Evolutionary conservation across 2,888 invertebrate genomes (phyloP).

Genomic region (Odontomyia ornata): DNA sequence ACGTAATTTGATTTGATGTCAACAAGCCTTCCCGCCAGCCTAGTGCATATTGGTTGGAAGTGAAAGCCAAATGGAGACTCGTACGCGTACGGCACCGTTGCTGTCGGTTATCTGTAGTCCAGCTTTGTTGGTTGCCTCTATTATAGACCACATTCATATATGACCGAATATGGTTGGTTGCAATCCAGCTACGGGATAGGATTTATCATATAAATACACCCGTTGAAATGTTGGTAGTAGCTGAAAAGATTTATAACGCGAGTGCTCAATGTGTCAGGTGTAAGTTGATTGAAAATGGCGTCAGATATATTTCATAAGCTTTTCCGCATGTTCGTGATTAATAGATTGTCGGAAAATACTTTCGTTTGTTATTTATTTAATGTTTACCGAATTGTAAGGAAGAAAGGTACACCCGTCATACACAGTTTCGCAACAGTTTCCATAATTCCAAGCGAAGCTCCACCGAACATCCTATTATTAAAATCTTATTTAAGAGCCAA

Average conservation of each 20-base stretch:
- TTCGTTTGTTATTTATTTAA: too few species aligned
- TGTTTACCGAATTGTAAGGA: too few species aligned
- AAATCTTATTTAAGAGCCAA: background rate
- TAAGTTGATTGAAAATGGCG: background rate
- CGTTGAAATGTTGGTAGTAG: conserved; percentile 5
- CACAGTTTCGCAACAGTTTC: too few species aligned
- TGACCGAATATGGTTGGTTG: background rate
- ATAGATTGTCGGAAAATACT: too few species aligned
- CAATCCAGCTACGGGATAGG: too few species aligned
- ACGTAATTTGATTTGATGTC: conserved; percentile 45
- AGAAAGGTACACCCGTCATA: too few species aligned
- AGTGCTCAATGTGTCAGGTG: conserved; percentile 19
- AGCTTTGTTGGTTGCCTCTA: background rate
- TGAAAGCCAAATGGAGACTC: conserved; percentile 4
- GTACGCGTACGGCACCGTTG: background rate
- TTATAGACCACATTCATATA: background rate
- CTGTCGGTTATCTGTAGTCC: background rate
- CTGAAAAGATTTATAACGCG: conserved; percentile 25
- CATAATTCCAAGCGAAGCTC: too few species aligned
- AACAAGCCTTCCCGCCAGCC: conserved; percentile 28
- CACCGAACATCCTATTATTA: too few species aligned
- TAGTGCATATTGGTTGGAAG: conserved; percentile 31
- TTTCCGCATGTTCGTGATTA: background rate
- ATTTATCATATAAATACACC: background rate
- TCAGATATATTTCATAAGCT: background rate